phyloP scores from a whole-genome alignment of 2,113 vertebrate species.

The Solea solea region DNA sequence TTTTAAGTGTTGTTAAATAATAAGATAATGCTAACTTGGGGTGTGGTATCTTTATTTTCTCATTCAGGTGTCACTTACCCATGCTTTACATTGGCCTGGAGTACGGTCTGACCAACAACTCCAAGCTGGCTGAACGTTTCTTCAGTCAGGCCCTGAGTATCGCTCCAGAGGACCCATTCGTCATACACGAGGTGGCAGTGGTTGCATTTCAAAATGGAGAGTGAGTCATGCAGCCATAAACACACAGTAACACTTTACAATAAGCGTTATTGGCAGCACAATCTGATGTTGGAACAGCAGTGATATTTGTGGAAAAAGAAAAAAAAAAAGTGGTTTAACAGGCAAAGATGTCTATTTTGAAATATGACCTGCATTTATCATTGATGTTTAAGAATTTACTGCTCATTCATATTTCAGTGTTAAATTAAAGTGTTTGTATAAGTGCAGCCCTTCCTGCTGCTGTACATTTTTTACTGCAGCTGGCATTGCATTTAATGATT shows the following conservation, averaged over 20 bases:
- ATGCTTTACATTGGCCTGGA: constrained; percentile 99
- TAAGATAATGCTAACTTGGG: no score
- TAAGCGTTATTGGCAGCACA: background rate
- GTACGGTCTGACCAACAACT: constrained; percentile 98
- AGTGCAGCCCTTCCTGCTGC: background rate
- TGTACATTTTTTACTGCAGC: no score
- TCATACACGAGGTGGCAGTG: constrained; percentile 98
- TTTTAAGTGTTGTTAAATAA: background rate
- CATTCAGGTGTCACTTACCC: constrained; percentile 91
- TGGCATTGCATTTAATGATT: no score
- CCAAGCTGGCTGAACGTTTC: constrained; percentile 96
- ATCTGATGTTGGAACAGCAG: background rate
- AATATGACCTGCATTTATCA: background rate
- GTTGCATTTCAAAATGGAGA: constrained; percentile 99
- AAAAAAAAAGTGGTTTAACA: no score
- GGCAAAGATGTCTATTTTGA: background rate
- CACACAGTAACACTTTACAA: background rate
- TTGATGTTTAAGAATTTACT: background rate
- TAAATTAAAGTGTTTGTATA: background rate
- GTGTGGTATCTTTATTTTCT: background rate
- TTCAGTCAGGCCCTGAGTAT: constrained; percentile 98
- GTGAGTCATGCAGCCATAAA: constrained; percentile 83
- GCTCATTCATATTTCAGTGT: background rate
- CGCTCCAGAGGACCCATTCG: constrained; percentile 98
- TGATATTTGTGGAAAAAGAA: no score